Percentiles rank a stretch among this genome's conserved stretches.
Evolutionary conservation across 2,797 vertebrate genomes (phyloP).

Genomic region (Semotilus atromaculatus): DNA sequence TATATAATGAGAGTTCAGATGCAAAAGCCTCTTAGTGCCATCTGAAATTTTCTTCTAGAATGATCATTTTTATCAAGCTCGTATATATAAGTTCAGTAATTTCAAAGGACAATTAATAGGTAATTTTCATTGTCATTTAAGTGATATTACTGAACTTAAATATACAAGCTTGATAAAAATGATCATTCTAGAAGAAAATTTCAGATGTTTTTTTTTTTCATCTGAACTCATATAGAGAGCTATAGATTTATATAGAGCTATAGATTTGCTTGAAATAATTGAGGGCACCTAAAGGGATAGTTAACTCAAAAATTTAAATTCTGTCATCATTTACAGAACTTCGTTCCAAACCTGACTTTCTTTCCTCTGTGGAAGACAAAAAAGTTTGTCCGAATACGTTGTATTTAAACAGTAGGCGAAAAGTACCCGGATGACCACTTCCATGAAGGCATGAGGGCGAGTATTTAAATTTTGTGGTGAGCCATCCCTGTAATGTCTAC

Average conservation of each 20-base stretch:
- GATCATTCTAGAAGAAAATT: no score
- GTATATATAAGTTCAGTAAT: no score
- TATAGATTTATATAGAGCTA: background rate
- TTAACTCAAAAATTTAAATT: accelerated
- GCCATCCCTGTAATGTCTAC: background rate
- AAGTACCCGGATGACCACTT: background rate
- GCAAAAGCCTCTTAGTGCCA: no score
- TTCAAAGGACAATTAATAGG: no score
- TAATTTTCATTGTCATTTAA: no score
- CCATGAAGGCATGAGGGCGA: background rate
- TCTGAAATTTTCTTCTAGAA: no score
- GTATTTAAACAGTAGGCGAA: background rate
- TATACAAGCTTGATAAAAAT: no score
- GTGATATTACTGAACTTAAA: no score
- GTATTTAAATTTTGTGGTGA: background rate
- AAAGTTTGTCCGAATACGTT: background rate
- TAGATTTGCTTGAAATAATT: background rate
- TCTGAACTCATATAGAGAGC: no score
- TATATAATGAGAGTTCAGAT: no score
- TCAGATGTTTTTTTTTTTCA: no score
- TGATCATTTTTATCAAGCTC: no score
- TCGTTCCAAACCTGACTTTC: background rate
- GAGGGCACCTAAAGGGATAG: background rate
- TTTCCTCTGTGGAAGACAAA: background rate
- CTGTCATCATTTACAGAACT: background rate